Percentiles rank a stretch among this genome's conserved stretches.
These are phyloP conservation scores for Mustelus asterias DNA, from an alignment of 2,113 vertebrate genomes.

Conservation along the genomic window DNA sequence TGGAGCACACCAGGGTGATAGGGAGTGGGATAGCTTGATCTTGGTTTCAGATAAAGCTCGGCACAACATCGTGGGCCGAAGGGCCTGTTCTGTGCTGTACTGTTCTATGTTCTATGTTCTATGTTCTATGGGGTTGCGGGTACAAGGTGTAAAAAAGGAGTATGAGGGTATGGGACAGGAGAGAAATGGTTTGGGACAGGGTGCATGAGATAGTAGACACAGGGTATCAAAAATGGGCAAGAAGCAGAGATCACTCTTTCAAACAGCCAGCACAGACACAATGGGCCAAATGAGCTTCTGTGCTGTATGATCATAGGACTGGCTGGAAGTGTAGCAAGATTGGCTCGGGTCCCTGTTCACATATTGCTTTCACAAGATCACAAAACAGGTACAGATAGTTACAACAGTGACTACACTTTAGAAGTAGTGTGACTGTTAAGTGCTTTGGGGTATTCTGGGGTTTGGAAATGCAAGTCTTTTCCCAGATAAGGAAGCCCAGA, in stretches of 20 bases:
- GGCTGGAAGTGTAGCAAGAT: not conserved
- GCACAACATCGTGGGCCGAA: too few relatives aligned
- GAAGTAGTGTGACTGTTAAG: not conserved
- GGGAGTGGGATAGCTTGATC: too few relatives aligned
- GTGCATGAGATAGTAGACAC: too few relatives aligned
- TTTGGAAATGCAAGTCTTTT: not conserved
- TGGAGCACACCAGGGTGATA: too few relatives aligned
- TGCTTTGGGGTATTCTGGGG: not conserved
- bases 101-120: too few relatives aligned
- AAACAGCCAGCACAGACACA: too few relatives aligned
- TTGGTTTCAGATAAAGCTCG: too few relatives aligned
- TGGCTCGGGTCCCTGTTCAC: not conserved
- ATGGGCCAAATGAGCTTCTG: too few relatives aligned
- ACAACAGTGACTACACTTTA: not conserved
- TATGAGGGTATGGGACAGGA: not conserved
- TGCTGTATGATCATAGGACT: not conserved
- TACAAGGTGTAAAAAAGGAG: too few relatives aligned
- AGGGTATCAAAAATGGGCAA: too few relatives aligned
- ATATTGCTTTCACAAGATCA: not conserved
- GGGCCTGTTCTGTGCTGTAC: too few relatives aligned
- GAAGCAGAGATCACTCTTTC: too few relatives aligned
- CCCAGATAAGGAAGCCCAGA: not conserved
- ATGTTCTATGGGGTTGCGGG: not conserved
- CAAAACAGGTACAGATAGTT: not conserved
- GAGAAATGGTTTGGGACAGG: not conserved